phyloP scores from a whole-genome alignment of 2,113 vertebrate species.

The Catharus bicknelli region DNA sequence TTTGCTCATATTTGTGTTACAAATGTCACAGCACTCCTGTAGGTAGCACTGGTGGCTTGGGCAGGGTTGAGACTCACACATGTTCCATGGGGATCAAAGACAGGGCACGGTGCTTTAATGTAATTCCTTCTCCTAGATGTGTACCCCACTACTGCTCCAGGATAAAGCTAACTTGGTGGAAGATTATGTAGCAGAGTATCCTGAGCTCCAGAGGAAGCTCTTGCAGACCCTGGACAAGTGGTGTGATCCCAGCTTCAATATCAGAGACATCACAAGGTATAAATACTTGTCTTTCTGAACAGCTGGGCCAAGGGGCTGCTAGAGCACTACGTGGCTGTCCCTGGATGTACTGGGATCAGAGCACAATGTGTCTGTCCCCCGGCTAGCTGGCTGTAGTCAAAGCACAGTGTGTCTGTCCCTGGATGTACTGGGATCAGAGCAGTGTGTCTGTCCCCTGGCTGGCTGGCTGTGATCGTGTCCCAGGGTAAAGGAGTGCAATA shows the following conservation, averaged over 20 bases:
- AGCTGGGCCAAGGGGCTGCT: not conserved
- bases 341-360: not conserved
- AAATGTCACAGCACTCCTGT: not conserved
- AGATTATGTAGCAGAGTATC: constrained; percentile 71
- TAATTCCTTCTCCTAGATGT: constrained; percentile 72
- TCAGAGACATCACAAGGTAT: constrained; percentile 57
- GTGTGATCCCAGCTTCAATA: constrained; percentile 79
- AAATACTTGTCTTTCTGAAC: not conserved
- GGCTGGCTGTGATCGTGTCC: accelerated
- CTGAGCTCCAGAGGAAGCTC: constrained; percentile 76
- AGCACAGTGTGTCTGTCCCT: not conserved
- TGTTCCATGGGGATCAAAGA: not conserved
- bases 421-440: not conserved
- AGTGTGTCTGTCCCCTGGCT: not conserved
- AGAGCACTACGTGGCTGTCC: not conserved
- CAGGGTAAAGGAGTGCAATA: not conserved
- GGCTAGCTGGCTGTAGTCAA: not conserved
- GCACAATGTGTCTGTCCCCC: not conserved
- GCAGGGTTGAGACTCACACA: not conserved
- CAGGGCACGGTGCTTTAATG: not conserved
- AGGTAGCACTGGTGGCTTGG: not conserved
- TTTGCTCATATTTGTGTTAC: not conserved
- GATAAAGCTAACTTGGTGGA: constrained; percentile 79
- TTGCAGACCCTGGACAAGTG: constrained; percentile 82
- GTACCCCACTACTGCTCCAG: constrained; percentile 80